Conservation (phyloP, 1,140 invertebrate species). For the Batillaria attramentaria region DNA sequence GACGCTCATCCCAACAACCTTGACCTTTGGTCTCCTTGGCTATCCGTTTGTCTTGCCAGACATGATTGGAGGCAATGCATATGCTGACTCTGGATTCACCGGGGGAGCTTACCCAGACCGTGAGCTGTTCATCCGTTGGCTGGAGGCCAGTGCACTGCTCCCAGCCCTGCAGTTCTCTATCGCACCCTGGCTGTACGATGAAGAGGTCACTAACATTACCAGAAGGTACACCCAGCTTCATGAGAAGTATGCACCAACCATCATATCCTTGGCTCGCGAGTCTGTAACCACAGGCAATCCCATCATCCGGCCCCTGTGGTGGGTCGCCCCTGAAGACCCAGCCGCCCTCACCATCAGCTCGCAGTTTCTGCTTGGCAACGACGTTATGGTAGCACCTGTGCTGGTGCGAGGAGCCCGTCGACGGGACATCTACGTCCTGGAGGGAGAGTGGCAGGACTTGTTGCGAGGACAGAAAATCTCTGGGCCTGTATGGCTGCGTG, state of each 20-base stretch:
- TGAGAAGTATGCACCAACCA: constrained; percentile 73
- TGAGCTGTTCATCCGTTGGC: constrained; percentile 91
- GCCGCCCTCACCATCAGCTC: constrained; percentile 85
- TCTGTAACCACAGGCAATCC: constrained; percentile 54
- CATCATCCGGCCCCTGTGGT: constrained; percentile 89
- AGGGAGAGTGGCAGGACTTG: constrained; percentile 54
- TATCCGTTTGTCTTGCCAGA: constrained; percentile 91
- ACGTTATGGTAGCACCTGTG: constrained; percentile 89
- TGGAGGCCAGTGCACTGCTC: constrained; percentile 89
- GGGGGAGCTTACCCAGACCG: constrained; percentile 75
- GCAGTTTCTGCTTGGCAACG: constrained; percentile 87
- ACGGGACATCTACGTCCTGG: constrained; percentile 80
- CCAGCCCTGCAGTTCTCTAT: constrained; percentile 91
- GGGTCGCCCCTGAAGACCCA: constrained; percentile 87
- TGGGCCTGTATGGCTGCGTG: constrained; percentile 79
- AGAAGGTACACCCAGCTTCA: constrained; percentile 81
- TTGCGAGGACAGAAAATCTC: constrained; percentile 61
- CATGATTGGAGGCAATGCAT: constrained; percentile 93
- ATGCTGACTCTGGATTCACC: constrained; percentile 41
- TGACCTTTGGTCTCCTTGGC: constrained; percentile 88
- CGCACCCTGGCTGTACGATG: constrained; percentile 89
- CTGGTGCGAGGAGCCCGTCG: constrained; percentile 77
- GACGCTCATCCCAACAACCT: constrained; percentile 84
- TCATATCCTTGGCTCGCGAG: constrained; percentile 51
- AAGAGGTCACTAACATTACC: constrained; percentile 78